Percentiles rank a stretch among this genome's conserved stretches.
These are phyloP conservation scores for Trachelus troglodyta DNA, from an alignment of 2,888 invertebrate genomes.

Conservation along the genomic window DNA sequence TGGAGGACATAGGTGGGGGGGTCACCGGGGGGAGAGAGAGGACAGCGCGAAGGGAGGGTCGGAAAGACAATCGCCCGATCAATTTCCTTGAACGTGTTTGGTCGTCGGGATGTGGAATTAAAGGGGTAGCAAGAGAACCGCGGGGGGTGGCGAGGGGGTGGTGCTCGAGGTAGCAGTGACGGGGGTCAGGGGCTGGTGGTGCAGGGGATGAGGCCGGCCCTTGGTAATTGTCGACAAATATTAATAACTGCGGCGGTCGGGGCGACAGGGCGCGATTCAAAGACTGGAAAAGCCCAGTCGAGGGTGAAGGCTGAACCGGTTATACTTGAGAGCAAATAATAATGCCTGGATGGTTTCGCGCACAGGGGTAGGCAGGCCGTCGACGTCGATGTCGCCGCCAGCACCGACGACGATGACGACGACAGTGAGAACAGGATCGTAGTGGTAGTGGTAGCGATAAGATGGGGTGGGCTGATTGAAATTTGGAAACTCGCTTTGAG, in stretches of 20 bases:
- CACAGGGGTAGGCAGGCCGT: conserved; percentile 28
- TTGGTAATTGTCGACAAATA: conserved; percentile 66
- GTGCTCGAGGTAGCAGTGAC: not conserved
- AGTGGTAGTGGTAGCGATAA: not conserved
- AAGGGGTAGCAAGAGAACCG: conserved; percentile 47
- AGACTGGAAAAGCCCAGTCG: conserved; percentile 51
- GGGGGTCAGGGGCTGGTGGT: no score
- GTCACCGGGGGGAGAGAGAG: no score
- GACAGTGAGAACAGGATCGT: conserved; percentile 27
- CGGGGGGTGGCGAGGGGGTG: not conserved
- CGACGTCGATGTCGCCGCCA: conserved; percentile 16
- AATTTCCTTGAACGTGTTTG: conserved; percentile 55
- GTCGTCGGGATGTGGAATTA: conserved; percentile 53
- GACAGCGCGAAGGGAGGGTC: conserved; percentile 39
- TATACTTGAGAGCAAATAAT: conserved; percentile 64
- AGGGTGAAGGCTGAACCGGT: conserved; percentile 58
- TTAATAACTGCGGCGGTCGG: conserved; percentile 57
- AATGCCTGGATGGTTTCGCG: conserved; percentile 64
- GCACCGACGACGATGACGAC: conserved; percentile 15
- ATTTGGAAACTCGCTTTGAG: conserved; percentile 65
- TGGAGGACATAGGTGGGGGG: no score
- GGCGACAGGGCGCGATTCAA: conserved; percentile 46
- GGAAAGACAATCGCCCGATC: conserved; percentile 20
- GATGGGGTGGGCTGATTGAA: conserved; percentile 56
- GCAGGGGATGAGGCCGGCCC: conserved; percentile 28